phyloP scores from a whole-genome alignment of 2,113 vertebrate species.

The Mohoua ochrocephala region DNA sequence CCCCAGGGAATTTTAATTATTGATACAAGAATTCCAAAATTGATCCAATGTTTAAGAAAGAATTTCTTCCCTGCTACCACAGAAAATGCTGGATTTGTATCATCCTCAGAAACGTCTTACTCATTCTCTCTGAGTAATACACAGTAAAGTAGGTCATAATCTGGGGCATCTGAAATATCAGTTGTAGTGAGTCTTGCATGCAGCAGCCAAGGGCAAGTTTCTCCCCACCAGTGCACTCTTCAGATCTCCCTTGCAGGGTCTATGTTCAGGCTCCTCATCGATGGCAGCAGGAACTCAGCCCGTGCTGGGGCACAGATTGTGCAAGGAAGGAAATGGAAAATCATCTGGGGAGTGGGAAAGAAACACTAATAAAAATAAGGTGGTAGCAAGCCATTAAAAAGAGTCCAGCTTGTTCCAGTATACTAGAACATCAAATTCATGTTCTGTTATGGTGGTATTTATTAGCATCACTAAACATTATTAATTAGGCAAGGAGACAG shows the following conservation, averaged over 20 bases:
- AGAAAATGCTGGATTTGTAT: not conserved
- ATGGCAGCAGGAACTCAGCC: not conserved
- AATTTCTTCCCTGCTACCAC: not conserved
- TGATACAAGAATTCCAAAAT: not conserved
- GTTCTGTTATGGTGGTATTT: not conserved
- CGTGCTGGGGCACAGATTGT: not conserved
- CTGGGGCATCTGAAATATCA: slow-evolving; percentile 26
- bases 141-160: slow-evolving; percentile 39
- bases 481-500: not conserved
- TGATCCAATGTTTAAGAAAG: slow-evolving; percentile 28
- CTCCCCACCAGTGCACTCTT: not conserved
- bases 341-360: not conserved
- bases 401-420: not conserved
- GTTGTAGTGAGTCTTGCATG: not conserved
- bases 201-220: not conserved
- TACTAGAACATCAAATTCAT: not conserved
- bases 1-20: slow-evolving; percentile 13
- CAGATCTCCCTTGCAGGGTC: not conserved
- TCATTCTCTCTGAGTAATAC: not conserved
- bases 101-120: not conserved
- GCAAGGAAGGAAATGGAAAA: not conserved
- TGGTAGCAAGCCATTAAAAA: not conserved
- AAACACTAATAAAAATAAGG: not conserved
- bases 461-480: not conserved
- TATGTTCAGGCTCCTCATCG: accelerated